These are phyloP conservation scores for Craterocephalus amniculus DNA, from an alignment of 2,797 vertebrate species.

Conservation along the genomic window DNA sequence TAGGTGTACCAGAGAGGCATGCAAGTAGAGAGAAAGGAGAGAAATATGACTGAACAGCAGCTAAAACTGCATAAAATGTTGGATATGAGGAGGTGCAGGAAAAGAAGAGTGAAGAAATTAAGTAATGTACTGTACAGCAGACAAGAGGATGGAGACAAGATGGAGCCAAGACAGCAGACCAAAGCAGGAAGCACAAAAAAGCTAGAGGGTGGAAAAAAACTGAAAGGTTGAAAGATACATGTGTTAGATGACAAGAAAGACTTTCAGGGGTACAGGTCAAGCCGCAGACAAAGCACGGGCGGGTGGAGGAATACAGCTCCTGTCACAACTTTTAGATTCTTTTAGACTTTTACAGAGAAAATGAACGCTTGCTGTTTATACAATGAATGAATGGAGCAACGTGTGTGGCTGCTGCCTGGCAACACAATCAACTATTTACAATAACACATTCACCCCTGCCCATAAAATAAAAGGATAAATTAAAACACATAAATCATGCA, in stretches of 20 bases:
- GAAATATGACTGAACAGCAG: neutral
- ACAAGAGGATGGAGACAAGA: neutral
- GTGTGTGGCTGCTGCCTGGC: conserved; percentile 31
- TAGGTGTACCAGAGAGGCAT: too few species aligned
- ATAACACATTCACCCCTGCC: conserved; percentile 17
- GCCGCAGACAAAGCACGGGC: conserved; percentile 1
- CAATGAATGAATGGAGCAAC: conserved; percentile 1
- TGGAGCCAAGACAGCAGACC: neutral
- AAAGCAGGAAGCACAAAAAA: neutral
- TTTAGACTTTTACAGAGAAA: conserved; percentile 18
- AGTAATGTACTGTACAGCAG: neutral
- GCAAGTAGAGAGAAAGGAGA: neutral
- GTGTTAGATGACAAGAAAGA: conserved; percentile 23
- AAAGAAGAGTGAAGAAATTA: neutral
- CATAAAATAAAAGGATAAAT: conserved; percentile 49
- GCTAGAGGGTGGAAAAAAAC: neutral
- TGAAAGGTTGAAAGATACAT: conserved; percentile 8
- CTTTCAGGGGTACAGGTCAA: conserved; percentile 46
- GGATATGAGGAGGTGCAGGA: neutral
- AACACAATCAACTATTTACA: conserved; percentile 41
- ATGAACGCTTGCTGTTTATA: conserved; percentile 33
- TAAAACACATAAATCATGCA: conserved; percentile 64
- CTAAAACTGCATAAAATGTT: neutral
- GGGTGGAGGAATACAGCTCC: neutral
- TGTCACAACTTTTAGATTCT: conserved; percentile 25